Evolutionary conservation across 2,797 vertebrate species (phyloP), one percentile per base, ranked within the genome.

Genomic region (Natrix natrix): DNA sequence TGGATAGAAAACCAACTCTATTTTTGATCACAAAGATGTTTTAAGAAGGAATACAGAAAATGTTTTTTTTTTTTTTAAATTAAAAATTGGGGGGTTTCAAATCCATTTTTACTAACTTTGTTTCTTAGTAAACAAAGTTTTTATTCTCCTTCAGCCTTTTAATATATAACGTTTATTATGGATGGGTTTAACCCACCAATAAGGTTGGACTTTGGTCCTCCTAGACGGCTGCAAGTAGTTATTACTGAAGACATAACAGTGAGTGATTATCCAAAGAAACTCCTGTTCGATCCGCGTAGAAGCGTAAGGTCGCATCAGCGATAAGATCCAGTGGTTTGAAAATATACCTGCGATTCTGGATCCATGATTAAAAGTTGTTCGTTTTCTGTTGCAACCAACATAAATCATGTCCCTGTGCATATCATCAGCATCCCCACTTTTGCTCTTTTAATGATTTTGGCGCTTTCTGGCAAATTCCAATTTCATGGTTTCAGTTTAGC

Each of bases 151-250:
- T 83, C 37, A 89, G 91, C 20, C 22, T 24, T 74, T 78, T 57
- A 94, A 83, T 63, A 12, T 0, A 0, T 63, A 6, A 61, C 32
- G 87, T 93, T 92, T 52, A 92, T 86, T 11, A 4, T 1, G 43
- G 90, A 91, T 8, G 48, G 92, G 16, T 61, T 93, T 90, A 61
- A 63, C 90, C 91, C 60, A 91, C 91, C n/a, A 56, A 69, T 52
- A 0, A 86, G 37, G 0, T 0, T 92, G 94, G 94, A 87, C 14
- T 92, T 92, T 86, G 94, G 89, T 96, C 94, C 90, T 94, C 26
- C 59, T 88, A 24, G 1, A 59, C 56, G 6, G 48, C 93, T 0
- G 0, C 32, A 92, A 78, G 86, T 91, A 93, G 94, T 94, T 0
- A 0, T 56, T 95, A 87, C 43, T 56, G 60, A 88, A 88, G 1